Base-by-base conservation (phyloP, 1,140 invertebrate genomes). In the Drosophila parabipectinata region DNA sequence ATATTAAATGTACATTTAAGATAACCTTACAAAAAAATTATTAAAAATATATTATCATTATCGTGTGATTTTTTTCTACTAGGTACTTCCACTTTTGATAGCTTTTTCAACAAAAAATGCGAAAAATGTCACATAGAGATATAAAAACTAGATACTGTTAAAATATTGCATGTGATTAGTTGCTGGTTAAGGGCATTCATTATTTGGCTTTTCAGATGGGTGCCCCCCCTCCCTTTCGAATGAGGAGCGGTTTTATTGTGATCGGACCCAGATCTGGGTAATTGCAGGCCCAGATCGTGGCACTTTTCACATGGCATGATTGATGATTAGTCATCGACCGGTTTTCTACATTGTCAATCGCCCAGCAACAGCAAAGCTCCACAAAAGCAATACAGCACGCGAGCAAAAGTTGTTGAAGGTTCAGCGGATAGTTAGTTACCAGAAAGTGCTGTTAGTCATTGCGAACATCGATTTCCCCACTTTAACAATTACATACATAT, bases 261-360 rank as follows among this genome's bases (percentile, higher is more conserved):
- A 79, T 83, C 63, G 64, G 71, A 82, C 78, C 79, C 76, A 41
- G 32, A 66, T 64, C 55, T 37, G 47, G 78, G 77, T 63, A 73
- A 57, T 67, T 71, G 71, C 75, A 77, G 73, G 71, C 56, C 53
- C 53, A 78, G 79, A 74, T 69, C 79, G 74, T 26, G 72, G 77
- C 77, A 75, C 64, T 78, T 78, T 85, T 81, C 76, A 87, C 85
- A 82, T 87, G 78, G 78, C 62, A 76, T 82, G 82, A 85, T 85
- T 81, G 74, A 81, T 78, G 82, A 85, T 85, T 85, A 85, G 78
- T 85, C 82, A 85, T 87, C 82, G 82, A 85, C 82, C 83, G 82
- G 82, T 84, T 64, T 51, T 15, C 58, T 69, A 50, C 32, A 66
- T 47, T 21, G 48, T 34, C 50, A 28, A 15, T 51, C 55, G 67